Conservation (phyloP, 2,888 invertebrate genomes). For the Pocota personata region DNA sequence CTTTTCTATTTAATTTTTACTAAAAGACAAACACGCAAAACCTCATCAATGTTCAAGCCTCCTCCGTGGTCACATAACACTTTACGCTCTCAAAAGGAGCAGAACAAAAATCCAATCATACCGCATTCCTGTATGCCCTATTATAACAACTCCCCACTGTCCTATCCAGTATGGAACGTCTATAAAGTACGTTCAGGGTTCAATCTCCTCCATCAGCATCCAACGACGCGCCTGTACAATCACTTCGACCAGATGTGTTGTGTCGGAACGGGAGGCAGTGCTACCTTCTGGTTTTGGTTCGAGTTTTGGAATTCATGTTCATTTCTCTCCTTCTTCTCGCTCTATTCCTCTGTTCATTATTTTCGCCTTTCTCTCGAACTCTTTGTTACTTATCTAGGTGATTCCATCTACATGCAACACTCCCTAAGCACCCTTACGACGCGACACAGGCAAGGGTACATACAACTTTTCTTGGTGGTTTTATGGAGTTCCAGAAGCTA, state of each 20-base stretch:
- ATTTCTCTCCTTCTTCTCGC: background rate
- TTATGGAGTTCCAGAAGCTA: background rate
- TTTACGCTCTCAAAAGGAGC: slow-evolving; percentile 4
- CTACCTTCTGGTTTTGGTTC: slow-evolving; percentile 27
- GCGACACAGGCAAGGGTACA: slow-evolving; percentile 15
- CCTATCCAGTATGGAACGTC: slow-evolving; percentile 18
- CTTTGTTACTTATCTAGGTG: slow-evolving; percentile 65
- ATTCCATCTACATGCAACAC: slow-evolving; percentile 59
- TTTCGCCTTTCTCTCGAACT: slow-evolving; percentile 42
- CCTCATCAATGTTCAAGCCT: background rate
- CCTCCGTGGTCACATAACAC: background rate
- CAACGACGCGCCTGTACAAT: background rate
- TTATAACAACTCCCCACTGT: slow-evolving; percentile 42
- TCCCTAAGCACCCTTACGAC: slow-evolving; percentile 61
- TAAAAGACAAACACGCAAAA: background rate
- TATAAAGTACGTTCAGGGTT: slow-evolving; percentile 35
- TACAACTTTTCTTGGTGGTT: background rate
- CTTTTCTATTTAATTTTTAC: background rate
- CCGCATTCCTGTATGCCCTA: slow-evolving; percentile 47
- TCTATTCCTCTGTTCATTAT: slow-evolving; percentile 37
- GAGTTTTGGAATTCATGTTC: slow-evolving; percentile 29
- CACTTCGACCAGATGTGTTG: slow-evolving; percentile 23
- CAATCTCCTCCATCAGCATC: slow-evolving; percentile 35
- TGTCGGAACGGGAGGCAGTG: background rate
- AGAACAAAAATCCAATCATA: slow-evolving; percentile 51